phyloP scores from a whole-genome alignment of 2,888 invertebrate genomes.

The Lissonota sp. region DNA sequence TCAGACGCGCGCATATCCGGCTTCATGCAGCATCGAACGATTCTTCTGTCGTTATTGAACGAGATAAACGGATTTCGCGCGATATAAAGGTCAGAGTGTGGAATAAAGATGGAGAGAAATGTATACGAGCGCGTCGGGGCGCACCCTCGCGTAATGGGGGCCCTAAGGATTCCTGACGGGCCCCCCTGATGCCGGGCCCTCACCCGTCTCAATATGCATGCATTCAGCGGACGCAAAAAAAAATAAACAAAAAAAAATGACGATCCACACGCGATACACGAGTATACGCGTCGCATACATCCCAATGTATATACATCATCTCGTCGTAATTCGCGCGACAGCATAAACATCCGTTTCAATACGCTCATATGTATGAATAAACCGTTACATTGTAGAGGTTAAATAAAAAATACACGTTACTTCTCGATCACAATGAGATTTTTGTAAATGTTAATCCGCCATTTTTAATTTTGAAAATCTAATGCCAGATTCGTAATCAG shows the following conservation, averaged over 20 bases:
- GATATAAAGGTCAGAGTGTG: constrained; percentile 75
- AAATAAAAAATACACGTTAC: no score
- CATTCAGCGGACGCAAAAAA: constrained; percentile 21
- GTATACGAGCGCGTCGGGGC: constrained; percentile 59
- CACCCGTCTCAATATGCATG: constrained; percentile 51
- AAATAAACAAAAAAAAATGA: constrained; percentile 6
- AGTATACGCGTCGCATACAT: constrained; percentile 6
- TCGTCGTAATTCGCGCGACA: constrained; percentile 41
- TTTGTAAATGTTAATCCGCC: no score
- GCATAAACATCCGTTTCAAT: constrained; percentile 66
- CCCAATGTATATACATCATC: constrained; percentile 28
- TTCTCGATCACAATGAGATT: no score
- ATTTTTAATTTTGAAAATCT: no score
- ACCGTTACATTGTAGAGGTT: neutral
- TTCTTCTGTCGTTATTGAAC: constrained; percentile 27
- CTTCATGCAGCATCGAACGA: neutral
- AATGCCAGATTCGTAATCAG: no score
- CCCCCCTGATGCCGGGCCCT: constrained; percentile 73
- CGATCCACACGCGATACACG: neutral
- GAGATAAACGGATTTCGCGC: constrained; percentile 71
- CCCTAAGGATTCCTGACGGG: constrained; percentile 76
- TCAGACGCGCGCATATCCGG: no score
- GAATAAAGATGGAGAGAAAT: constrained; percentile 9
- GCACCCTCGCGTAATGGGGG: constrained; percentile 75
- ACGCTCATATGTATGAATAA: neutral